Conservation (phyloP, 2,113 vertebrate species). For the Tychaedon coryphoeus region DNA sequence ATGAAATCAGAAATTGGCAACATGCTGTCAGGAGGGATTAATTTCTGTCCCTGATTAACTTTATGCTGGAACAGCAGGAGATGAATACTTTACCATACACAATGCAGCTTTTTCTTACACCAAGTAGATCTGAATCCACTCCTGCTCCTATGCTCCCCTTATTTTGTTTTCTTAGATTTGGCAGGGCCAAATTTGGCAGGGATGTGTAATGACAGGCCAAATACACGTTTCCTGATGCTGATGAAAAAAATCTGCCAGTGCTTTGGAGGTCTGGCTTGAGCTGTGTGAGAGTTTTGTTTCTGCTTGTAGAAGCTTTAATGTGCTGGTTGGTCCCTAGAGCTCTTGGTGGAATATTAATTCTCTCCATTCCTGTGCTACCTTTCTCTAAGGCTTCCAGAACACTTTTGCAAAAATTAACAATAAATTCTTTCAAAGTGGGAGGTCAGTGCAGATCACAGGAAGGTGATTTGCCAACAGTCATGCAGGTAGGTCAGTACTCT, state of each 20-base stretch:
- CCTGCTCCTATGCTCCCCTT: fast-evolving
- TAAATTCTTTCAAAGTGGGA: neutral
- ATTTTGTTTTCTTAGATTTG: neutral
- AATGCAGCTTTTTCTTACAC: neutral
- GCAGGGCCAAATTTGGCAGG: neutral
- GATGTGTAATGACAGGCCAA: neutral
- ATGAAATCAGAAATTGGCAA: conserved; percentile 59
- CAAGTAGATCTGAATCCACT: neutral
- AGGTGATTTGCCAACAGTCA: neutral
- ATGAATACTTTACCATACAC: neutral
- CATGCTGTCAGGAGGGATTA: conserved; percentile 60
- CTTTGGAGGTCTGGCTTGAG: neutral
- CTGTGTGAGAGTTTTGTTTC: neutral
- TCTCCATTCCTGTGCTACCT: neutral
- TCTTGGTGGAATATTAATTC: neutral
- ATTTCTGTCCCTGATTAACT: conserved; percentile 63
- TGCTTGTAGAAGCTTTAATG: neutral
- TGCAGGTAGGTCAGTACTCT: fast-evolving
- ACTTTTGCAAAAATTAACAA: neutral
- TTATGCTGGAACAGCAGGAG: conserved; percentile 35
- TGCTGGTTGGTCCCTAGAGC: neutral
- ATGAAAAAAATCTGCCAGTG: neutral
- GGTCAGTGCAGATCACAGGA: neutral
- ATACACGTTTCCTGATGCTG: neutral
- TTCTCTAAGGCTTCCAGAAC: neutral